These are phyloP conservation scores for Labroides dimidiatus DNA, from an alignment of 2,797 vertebrate genomes.

Conservation along the genomic window DNA sequence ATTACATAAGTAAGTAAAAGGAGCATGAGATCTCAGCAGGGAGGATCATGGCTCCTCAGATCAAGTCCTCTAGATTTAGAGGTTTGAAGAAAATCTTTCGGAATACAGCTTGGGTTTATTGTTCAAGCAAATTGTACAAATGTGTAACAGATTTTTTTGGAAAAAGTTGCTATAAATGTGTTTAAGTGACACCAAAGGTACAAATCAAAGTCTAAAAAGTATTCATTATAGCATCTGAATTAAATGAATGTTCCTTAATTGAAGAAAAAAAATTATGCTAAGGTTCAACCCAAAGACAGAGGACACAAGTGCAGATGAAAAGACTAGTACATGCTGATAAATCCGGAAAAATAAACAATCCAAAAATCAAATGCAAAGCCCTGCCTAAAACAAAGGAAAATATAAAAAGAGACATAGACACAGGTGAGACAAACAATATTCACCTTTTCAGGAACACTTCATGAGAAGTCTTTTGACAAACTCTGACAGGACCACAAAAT, in stretches of 20 bases:
- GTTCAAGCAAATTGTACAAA: background rate
- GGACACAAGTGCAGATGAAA: no score
- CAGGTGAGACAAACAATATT: no score
- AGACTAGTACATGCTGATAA: no score
- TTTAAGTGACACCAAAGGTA: background rate
- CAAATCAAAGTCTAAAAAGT: background rate
- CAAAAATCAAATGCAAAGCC: no score
- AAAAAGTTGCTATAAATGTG: background rate
- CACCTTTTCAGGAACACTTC: no score
- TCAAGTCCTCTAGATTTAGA: slow-evolving; percentile 7
- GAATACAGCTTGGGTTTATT: background rate
- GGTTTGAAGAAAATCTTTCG: background rate
- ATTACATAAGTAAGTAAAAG: slow-evolving; percentile 46
- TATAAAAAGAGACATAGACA: no score
- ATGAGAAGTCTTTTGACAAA: no score
- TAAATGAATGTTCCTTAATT: background rate
- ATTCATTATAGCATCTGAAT: background rate
- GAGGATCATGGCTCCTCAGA: slow-evolving; percentile 6
- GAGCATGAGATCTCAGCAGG: slow-evolving; percentile 21
- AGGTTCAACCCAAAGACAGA: no score
- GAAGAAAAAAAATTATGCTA: no score
- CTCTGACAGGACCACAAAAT: no score
- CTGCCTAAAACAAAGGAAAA: no score
- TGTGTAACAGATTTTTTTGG: background rate
- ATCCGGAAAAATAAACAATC: no score